Base-by-base conservation (phyloP, 2,113 vertebrate species). In the Girardinichthys multiradiatus region DNA sequence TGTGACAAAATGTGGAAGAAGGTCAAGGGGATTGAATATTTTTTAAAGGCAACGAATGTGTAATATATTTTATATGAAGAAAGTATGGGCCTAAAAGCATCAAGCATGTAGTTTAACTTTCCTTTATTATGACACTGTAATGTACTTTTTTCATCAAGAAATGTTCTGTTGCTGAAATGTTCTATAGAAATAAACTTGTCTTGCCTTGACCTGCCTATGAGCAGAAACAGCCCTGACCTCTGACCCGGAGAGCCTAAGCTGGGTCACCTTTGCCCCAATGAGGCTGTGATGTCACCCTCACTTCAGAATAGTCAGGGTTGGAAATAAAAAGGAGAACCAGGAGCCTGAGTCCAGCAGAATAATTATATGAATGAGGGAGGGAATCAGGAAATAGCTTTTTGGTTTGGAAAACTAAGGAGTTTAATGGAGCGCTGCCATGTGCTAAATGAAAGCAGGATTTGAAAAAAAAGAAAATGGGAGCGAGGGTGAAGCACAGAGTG, bases 301-400 rank as follows among this genome's bases (percentile, higher is more conserved):
- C 80, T 64, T 60, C 82, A 91, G 90, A 90, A 92, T 76, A 87
- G 71, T 77, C 77, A 60, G 81, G 58, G 75, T 80, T 81, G 81
- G 68, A 80, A 77, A 60, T 29, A 29, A 84, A 67, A 62, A 73
- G 81, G 68, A 80, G 74, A 81, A 81, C 66, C 65, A 60, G 78
- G 83, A 75, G 86, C 84, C 80, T 79, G 33, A 67, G 87, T 88
- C 80, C 86, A 89, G 86, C 80, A 87, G 89, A 94, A 93, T 94
- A 93, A 93, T 93, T 93, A 93, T 90, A 92, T 90, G 93, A 94
- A 89, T 84, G 88, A 87, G 87, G 90, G 86, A 93, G 92, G 86
- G 88, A 93, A 93, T 92, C 90, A 92, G 93, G 93, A 94, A 94
- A 94, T 92, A 91, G 91, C 90, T 54, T 93, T 81, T 91, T 79